Conservation (phyloP, 2,113 vertebrate genomes). For the Aspidoscelis tigris region DNA sequence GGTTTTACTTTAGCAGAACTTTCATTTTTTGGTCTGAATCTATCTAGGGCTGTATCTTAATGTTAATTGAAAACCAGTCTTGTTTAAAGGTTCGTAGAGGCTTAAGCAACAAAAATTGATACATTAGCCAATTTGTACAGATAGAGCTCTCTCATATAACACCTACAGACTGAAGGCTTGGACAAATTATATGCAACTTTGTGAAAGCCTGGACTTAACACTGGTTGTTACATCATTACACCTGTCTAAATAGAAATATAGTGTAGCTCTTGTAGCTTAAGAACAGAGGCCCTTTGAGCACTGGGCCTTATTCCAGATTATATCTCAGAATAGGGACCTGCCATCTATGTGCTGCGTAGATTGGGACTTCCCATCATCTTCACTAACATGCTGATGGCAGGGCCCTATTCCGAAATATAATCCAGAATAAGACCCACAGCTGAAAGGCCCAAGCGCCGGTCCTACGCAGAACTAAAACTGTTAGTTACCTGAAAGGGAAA, state of each 20-base stretch:
- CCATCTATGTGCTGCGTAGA: too few species aligned
- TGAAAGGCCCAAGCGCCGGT: too few species aligned
- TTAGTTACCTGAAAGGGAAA: not conserved
- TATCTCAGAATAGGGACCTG: too few species aligned
- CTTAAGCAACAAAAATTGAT: not conserved
- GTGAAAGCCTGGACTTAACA: not conserved
- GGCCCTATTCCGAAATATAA: too few species aligned
- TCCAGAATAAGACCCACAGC: too few species aligned
- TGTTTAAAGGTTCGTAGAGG: not conserved
- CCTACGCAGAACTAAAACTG: not conserved
- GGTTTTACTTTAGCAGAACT: not conserved
- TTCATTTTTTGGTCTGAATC: not conserved
- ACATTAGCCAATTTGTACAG: not conserved
- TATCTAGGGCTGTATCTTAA: not conserved
- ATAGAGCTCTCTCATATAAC: too few species aligned
- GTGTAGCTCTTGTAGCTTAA: not conserved
- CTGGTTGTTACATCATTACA: not conserved
- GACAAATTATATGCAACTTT: not conserved
- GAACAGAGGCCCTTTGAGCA: too few species aligned
- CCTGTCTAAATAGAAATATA: not conserved
- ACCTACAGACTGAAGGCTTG: not conserved
- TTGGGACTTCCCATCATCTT: too few species aligned
- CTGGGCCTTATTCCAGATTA: too few species aligned
- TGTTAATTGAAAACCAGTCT: not conserved
- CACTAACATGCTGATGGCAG: too few species aligned